Evolutionary conservation across 2,888 invertebrate species (phyloP).

Genomic region (Acanthosepion lycidas): DNA sequence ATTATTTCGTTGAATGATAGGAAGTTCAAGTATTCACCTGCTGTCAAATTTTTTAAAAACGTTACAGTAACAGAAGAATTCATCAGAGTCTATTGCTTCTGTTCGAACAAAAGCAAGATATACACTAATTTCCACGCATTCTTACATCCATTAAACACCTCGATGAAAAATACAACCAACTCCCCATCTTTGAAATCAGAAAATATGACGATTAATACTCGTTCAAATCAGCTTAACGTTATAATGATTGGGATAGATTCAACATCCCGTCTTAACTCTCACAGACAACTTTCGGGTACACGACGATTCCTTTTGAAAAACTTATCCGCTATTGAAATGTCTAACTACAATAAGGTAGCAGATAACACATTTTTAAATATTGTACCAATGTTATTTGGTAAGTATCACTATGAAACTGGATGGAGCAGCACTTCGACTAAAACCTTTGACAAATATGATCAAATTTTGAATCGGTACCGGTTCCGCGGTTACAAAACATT

Average conservation of each 20-base stretch:
- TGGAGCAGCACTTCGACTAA: no score
- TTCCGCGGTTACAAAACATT: constrained; percentile 83
- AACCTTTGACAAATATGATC: constrained; percentile 82
- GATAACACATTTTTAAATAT: constrained; percentile 88
- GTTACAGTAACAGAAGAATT: constrained; percentile 62
- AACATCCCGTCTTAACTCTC: constrained; percentile 87
- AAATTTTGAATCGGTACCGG: constrained; percentile 78
- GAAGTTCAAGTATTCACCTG: constrained; percentile 54
- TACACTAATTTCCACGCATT: constrained; percentile 70
- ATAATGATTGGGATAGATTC: constrained; percentile 88
- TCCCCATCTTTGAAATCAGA: no score
- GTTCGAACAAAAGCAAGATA: constrained; percentile 58
- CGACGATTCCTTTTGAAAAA: constrained; percentile 79
- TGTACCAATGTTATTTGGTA: no score
- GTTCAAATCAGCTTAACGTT: constrained; percentile 78
- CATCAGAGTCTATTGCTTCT: constrained; percentile 66
- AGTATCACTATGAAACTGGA: constrained; percentile 54
- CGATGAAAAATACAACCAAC: neutral
- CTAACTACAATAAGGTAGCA: constrained; percentile 91
- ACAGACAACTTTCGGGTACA: constrained; percentile 85
- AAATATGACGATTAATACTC: no score
- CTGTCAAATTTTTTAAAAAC: constrained; percentile 54
- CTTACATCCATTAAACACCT: constrained; percentile 57
- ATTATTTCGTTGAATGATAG: constrained; percentile 48
- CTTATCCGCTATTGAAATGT: constrained; percentile 79